A percentile compares a stretch with the other conserved stretches of the same genome.
phyloP scores from a whole-genome alignment of 1,140 invertebrate species.

The Cephus cinctus region DNA sequence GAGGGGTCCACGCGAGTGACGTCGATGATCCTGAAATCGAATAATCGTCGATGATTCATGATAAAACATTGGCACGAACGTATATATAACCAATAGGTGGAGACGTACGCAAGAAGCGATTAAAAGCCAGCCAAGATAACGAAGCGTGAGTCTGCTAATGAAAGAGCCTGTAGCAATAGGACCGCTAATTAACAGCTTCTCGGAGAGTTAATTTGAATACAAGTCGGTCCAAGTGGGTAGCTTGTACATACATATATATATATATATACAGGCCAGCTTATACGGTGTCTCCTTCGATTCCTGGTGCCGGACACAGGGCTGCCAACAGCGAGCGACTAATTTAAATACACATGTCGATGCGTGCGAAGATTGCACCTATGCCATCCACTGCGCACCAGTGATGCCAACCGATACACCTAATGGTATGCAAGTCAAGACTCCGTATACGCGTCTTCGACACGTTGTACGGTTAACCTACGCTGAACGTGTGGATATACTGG shows the following conservation, averaged over 20 bases:
- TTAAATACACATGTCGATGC: conserved; percentile 57
- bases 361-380: conserved; percentile 51
- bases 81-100: too few relatives aligned
- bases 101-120: not conserved
- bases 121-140: conserved; percentile 28
- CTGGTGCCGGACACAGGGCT: conserved; percentile 22
- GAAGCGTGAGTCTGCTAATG: conserved; percentile 39
- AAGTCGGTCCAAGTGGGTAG: conserved; percentile 26
- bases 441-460: not conserved
- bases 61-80: too few relatives aligned
- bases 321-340: conserved; percentile 49
- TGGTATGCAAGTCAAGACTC: not conserved
- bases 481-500: not conserved
- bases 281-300: conserved; percentile 23
- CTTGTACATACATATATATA: conserved; percentile 9
- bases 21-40: too few relatives aligned
- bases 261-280: too few relatives aligned
- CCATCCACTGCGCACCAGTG: conserved; percentile 15
- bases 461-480: too few relatives aligned
- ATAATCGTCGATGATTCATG: too few relatives aligned
- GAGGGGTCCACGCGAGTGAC: too few relatives aligned
- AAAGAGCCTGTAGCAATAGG: conserved; percentile 37
- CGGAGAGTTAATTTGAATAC: conserved; percentile 48
- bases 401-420: not conserved
- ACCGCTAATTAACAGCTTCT: conserved; percentile 50